phyloP scores from a whole-genome alignment of 2,797 vertebrate species.

The Chiloscyllium punctatum region DNA sequence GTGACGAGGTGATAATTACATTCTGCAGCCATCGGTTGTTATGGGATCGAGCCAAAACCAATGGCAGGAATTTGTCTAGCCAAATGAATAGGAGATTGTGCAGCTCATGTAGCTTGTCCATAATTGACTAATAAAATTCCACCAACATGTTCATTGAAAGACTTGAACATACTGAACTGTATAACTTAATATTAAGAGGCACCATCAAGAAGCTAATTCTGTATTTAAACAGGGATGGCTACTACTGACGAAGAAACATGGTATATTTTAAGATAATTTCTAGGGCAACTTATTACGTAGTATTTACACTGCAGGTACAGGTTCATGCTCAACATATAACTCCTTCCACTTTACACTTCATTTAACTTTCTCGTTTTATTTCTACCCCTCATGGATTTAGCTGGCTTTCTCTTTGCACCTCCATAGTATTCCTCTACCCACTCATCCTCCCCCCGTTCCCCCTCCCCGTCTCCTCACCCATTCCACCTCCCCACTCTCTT shows the following conservation, averaged over 20 bases:
- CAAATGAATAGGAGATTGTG: not conserved
- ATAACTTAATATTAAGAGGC: not conserved
- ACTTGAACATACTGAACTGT: not conserved
- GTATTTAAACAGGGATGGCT: not conserved
- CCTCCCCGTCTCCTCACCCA: too few relatives aligned
- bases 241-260: not conserved
- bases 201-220: not conserved
- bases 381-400: not conserved
- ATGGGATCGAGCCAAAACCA: slow-evolving; percentile 44
- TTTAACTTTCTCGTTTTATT: not conserved
- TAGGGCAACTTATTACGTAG: not conserved
- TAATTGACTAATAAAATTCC: not conserved
- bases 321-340: not conserved
- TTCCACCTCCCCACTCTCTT: too few relatives aligned
- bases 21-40: slow-evolving; percentile 47
- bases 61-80: slow-evolving; percentile 42
- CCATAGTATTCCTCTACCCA: too few relatives aligned
- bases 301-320: not conserved
- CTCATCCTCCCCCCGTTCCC: too few relatives aligned
- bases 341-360: not conserved
- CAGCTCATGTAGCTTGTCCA: slow-evolving; percentile 43
- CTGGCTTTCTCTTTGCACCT: not conserved
- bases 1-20: slow-evolving; percentile 46
- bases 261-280: not conserved
- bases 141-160: not conserved